Percentiles rank a stretch among this genome's conserved stretches.
Evolutionary conservation across 2,113 vertebrate species (phyloP).

Genomic region (Salvelinus fontinalis): DNA sequence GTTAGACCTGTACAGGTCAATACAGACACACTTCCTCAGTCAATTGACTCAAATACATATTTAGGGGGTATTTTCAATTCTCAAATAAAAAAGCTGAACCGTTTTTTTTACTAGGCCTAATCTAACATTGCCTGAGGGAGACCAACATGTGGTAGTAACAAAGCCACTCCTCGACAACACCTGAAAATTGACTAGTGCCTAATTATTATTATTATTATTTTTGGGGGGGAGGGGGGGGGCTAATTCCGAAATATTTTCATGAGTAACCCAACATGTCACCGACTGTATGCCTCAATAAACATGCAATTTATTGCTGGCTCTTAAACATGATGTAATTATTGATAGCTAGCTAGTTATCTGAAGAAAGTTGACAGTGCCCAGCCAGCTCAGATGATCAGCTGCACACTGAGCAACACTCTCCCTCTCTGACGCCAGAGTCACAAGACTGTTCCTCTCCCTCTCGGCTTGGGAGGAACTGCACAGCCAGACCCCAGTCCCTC

Average conservation of each 20-base stretch:
- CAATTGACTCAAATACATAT: conserved; percentile 8
- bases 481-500: conserved; percentile 60
- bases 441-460: conserved; percentile 69
- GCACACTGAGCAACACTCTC: conserved; percentile 50
- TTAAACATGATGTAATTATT: background rate
- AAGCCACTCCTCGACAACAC: background rate
- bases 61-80: background rate
- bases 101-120: too few species aligned
- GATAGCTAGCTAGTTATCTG: conserved; percentile 37
- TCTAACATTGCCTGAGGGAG: too few species aligned
- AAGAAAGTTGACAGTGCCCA: conserved; percentile 51
- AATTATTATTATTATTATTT: background rate
- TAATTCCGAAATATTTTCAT: too few species aligned
- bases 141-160: too few species aligned
- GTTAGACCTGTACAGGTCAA: conserved; percentile 43
- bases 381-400: conserved; percentile 75
- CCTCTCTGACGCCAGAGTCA: conserved; percentile 72
- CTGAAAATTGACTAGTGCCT: background rate
- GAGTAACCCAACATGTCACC: background rate
- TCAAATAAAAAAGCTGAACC: background rate
- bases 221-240: too few species aligned
- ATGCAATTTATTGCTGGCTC: background rate
- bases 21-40: conserved; percentile 31
- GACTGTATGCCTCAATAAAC: background rate
- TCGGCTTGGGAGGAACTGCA: conserved; percentile 59